Percentiles rank a stretch among this genome's conserved stretches.
Conservation (phyloP, 2,797 vertebrate species). For the Acrossocheilus fasciatus region DNA sequence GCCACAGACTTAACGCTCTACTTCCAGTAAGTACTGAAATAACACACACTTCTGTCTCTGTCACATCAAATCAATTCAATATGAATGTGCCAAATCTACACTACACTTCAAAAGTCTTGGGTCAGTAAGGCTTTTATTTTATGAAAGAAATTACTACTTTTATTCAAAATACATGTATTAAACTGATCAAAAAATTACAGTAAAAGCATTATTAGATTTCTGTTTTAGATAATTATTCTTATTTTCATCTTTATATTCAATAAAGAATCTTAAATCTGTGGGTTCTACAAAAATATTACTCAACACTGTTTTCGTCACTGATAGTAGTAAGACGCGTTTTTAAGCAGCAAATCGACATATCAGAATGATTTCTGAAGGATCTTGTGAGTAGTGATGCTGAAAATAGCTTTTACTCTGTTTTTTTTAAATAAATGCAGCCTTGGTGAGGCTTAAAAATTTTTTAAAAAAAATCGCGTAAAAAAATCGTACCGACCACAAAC, state of each 20-base stretch:
- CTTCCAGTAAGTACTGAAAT: conserved; percentile 89
- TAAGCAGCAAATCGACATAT: background rate
- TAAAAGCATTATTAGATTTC: background rate
- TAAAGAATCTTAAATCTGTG: background rate
- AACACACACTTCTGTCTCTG: background rate
- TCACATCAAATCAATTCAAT: background rate
- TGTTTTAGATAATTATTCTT: background rate
- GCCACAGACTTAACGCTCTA: conserved; percentile 98
- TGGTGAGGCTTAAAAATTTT: background rate
- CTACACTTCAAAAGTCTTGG: no score
- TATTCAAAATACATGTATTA: background rate
- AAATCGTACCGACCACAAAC: background rate
- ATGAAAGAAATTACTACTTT: background rate
- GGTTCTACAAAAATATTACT: background rate
- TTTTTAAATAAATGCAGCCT: background rate
- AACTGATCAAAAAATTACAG: background rate
- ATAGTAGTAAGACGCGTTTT: background rate
- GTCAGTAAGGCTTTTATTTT: background rate
- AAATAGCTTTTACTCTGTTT: background rate
- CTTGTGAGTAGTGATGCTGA: background rate
- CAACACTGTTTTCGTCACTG: background rate
- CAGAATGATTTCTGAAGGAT: background rate
- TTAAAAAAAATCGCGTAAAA: background rate
- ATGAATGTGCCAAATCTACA: background rate
- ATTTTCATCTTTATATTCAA: background rate